These are phyloP conservation scores for Drosophila antonietae DNA, from an alignment of 2,888 invertebrate species.

Conservation along the genomic window DNA sequence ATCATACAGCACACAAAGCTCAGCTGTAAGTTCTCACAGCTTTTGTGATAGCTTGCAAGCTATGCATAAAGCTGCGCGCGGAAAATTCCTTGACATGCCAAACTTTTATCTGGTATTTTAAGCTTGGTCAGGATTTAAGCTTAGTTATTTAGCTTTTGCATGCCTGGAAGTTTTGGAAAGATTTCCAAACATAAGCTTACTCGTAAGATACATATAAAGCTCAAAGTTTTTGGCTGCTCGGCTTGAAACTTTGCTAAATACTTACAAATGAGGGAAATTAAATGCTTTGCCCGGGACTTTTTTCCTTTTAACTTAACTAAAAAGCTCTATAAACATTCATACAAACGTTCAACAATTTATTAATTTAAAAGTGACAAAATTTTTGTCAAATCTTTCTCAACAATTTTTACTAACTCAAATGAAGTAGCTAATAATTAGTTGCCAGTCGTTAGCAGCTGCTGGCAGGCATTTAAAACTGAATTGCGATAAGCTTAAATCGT, in stretches of 20 bases:
- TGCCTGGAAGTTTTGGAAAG: not conserved
- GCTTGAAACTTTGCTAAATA: not conserved
- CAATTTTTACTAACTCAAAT: not conserved
- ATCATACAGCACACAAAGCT: not conserved
- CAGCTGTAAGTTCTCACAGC: not conserved
- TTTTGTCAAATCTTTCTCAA: constrained; percentile 1
- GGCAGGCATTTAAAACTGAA: constrained; percentile 1
- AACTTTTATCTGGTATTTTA: not conserved
- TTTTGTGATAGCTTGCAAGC: not conserved
- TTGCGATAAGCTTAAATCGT: constrained; percentile 7
- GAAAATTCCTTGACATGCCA: not conserved
- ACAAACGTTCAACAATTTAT: not conserved
- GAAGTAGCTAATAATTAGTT: constrained; percentile 31
- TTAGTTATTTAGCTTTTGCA: not conserved
- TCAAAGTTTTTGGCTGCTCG: not conserved
- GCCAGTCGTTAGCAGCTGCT: constrained; percentile 20
- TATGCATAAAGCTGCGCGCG: not conserved
- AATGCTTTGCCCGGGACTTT: not conserved
- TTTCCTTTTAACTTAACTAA: not conserved
- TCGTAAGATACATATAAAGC: not conserved
- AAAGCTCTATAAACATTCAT: not conserved
- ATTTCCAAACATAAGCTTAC: not conserved
- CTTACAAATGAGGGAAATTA: not conserved
- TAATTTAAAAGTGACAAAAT: not conserved
- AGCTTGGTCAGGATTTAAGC: not conserved